Percentiles rank a stretch among this genome's conserved stretches.
Conservation (phyloP, 1,140 invertebrate species). For the Drosophila arizonae region DNA sequence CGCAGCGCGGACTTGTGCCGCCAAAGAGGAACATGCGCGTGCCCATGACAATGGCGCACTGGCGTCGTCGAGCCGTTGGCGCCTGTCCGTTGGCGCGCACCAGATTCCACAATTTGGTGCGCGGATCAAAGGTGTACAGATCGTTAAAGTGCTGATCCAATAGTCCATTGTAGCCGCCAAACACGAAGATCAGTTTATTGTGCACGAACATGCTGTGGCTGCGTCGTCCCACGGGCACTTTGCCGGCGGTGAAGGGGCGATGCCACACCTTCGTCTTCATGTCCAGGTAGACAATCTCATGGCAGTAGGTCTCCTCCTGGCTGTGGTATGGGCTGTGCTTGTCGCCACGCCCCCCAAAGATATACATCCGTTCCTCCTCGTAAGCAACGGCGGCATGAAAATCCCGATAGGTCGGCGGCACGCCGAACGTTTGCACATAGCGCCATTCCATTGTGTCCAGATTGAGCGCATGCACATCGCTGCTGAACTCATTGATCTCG, state of each 20-base stretch:
- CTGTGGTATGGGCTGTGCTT: conserved; percentile 86
- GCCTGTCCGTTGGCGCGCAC: conserved; percentile 85
- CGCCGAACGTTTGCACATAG: conserved; percentile 85
- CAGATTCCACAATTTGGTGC: conserved; percentile 86
- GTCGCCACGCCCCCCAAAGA: conserved; percentile 93
- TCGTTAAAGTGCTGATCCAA: conserved; percentile 91
- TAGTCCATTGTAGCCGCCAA: conserved; percentile 93
- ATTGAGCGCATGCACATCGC: conserved; percentile 90
- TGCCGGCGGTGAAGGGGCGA: conserved; percentile 84
- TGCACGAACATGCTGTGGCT: conserved; percentile 95
- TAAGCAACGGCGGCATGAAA: conserved; percentile 93
- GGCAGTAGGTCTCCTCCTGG: conserved; percentile 90
- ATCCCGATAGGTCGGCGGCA: conserved; percentile 89
- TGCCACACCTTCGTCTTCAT: conserved; percentile 88
- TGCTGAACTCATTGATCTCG: conserved; percentile 89
- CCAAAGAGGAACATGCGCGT: conserved; percentile 92
- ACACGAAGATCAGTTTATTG: conserved; percentile 90
- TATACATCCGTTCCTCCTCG: conserved; percentile 88
- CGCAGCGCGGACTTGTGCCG: conserved; percentile 88
- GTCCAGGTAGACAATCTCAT: conserved; percentile 90
- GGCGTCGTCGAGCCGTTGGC: conserved; percentile 89
- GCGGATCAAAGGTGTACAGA: conserved; percentile 88
- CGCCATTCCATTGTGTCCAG: conserved; percentile 89
- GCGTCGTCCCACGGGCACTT: conserved; percentile 88
- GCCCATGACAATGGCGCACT: conserved; percentile 89